Evolutionary conservation across 2,888 invertebrate genomes (phyloP), one percentile per base, ranked within the genome.

Genomic region (Chrysolina americana): DNA sequence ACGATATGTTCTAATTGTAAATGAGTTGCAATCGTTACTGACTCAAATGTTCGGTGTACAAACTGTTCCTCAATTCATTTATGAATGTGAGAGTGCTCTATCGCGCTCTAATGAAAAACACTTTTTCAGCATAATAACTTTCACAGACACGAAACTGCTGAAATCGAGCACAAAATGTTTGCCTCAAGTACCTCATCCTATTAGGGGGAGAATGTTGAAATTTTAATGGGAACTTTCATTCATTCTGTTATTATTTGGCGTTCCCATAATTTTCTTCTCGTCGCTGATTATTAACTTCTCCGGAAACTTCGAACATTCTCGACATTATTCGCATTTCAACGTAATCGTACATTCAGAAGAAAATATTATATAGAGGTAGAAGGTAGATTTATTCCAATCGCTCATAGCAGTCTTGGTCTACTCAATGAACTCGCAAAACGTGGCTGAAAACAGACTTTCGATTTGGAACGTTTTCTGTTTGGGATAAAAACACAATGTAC

Each of bases 221-320:
- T 48, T 65, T 65, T 50, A 65, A 65, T 50, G 65, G 48, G 65
- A 65, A 28, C 28, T 65, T 65, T 15, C 65, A 47, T 65, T 47
- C 65, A 65, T 50, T 65, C 28, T 36, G n/a, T 65, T 47, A 48
- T 65, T 28, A 47, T 48, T 65, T 65, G 23, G 17, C 65, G 28
- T 48, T 65, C 11, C 50, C 65, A 50, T 65, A 44, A 65, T 65
- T 47, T 47, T 15, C 23, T 44, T 21, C 15, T 47, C 65, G 59
- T 47, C 48, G 23, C 47, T 65, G 65, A 50, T 65, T 48, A 65
- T 65, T 15, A 65, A 65, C 65, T 65, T 48, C 65, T 9, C n/a
- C 10, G 48, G 2, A 48, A 47, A 65, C 48, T 65, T 65, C n/a
- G n/a, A 65, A 65, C 23, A 47, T 19, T 44, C 21, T 64, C 64